phyloP scores from a whole-genome alignment of 1,140 invertebrate genomes.

The Philopotamus ludificatus region DNA sequence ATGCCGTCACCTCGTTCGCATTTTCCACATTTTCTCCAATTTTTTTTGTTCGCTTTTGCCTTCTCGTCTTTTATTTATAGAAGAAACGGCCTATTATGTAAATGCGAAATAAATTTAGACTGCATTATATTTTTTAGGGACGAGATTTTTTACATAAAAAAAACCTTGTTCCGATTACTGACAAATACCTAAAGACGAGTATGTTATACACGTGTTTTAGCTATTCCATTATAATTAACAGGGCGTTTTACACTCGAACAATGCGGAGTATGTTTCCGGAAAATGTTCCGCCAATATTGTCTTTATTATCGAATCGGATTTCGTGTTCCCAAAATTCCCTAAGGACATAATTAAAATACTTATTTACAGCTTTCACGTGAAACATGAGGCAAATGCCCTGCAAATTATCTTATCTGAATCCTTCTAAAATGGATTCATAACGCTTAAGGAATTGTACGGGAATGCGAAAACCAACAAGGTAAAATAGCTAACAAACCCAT shows the following conservation, averaged over 20 bases:
- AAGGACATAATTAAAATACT: conserved; percentile 27
- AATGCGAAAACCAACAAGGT: too few species aligned
- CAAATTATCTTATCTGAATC: neutral
- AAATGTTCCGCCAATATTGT: conserved; percentile 6
- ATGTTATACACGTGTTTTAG: too few species aligned
- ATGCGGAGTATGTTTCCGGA: neutral
- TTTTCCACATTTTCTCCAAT: conserved; percentile 27
- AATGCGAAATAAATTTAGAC: conserved; percentile 21
- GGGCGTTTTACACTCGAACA: too few species aligned
- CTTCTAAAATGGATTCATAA: neutral
- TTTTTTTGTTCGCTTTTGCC: conserved; percentile 16
- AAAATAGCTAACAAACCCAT: too few species aligned
- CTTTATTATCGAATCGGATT: conserved; percentile 19
- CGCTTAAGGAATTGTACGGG: too few species aligned
- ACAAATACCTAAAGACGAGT: too few species aligned
- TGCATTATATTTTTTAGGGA: conserved; percentile 12
- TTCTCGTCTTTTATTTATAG: conserved; percentile 15
- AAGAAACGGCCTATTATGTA: conserved; percentile 23
- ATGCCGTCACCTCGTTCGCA: conserved; percentile 11
- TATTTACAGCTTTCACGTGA: conserved; percentile 15
- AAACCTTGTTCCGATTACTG: too few species aligned
- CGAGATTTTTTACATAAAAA: too few species aligned
- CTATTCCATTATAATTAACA: too few species aligned
- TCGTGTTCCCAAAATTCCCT: conserved; percentile 15
- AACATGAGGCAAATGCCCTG: neutral